These are phyloP conservation scores for Lacanobia wlatinum DNA, from an alignment of 2,888 invertebrate genomes.

Conservation along the genomic window DNA sequence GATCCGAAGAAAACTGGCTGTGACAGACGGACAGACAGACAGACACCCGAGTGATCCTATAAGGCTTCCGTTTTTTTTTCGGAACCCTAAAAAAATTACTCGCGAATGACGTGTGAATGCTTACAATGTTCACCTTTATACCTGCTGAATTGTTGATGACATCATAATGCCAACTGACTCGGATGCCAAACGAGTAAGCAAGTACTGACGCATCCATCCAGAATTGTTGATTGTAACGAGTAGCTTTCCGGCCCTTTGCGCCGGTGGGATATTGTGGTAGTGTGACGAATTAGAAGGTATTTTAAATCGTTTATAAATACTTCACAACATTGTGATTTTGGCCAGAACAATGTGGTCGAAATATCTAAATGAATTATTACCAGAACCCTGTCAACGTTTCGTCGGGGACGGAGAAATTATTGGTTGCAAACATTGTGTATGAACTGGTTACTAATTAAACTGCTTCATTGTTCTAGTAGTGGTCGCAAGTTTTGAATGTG, in stretches of 20 bases:
- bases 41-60: too few relatives aligned
- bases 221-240: not conserved
- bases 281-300: constrained; percentile 30
- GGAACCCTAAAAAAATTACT: too few relatives aligned
- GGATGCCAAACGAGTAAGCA: constrained; percentile 13
- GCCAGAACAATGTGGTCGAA: constrained; percentile 7
- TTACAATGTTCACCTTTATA: constrained; percentile 17
- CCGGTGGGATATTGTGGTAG: constrained; percentile 2
- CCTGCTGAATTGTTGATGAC: constrained; percentile 16
- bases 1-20: too few relatives aligned
- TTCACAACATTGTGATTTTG: constrained; percentile 12
- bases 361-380: constrained; percentile 10
- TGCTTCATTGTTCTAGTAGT: too few relatives aligned
- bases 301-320: constrained; percentile 30
- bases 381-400: too few relatives aligned
- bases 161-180: constrained; percentile 8
- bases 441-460: too few relatives aligned
- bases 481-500: too few relatives aligned
- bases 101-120: too few relatives aligned
- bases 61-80: too few relatives aligned
- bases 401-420: not conserved
- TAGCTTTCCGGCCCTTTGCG: not conserved
- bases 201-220: constrained; percentile 27
- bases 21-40: too few relatives aligned
- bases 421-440: not conserved